Conservation (phyloP, 2,888 invertebrate genomes). For the Tinea trinotella region DNA sequence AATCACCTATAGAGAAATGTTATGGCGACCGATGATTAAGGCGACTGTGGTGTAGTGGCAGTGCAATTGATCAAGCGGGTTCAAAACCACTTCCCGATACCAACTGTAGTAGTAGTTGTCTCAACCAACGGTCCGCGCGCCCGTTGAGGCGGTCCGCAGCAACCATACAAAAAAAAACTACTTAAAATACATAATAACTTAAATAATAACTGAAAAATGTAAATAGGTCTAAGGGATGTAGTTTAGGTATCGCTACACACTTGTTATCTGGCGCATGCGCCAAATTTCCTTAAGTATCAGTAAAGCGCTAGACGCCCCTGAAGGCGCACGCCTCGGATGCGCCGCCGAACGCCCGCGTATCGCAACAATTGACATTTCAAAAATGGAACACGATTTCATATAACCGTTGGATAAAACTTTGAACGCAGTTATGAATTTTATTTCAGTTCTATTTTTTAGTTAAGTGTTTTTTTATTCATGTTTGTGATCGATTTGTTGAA, state of each 20-base stretch:
- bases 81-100: too few relatives aligned
- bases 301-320: background rate
- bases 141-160: too few relatives aligned
- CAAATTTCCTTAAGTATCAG: slow-evolving; percentile 12
- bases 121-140: too few relatives aligned
- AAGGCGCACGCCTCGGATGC: slow-evolving; percentile 4
- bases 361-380: slow-evolving; percentile 12
- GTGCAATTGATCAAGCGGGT: too few relatives aligned
- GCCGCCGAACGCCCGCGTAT: background rate
- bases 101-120: too few relatives aligned
- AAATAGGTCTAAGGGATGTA: slow-evolving; percentile 4
- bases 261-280: slow-evolving; percentile 18
- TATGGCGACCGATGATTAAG: too few relatives aligned
- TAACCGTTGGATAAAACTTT: background rate
- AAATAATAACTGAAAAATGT: background rate
- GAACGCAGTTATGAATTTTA: background rate
- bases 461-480: slow-evolving; percentile 7
- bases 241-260: slow-evolving; percentile 15
- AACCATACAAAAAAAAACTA: too few relatives aligned
- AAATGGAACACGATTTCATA: slow-evolving; percentile 15
- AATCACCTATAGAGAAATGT: too few relatives aligned
- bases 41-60: too few relatives aligned
- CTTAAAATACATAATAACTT: background rate
- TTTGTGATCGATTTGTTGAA: slow-evolving; percentile 19
- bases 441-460: background rate